Evolutionary conservation across 2,797 vertebrate species (phyloP), one percentile per base, ranked within the genome.

Genomic region (Astyanax mexicanus): DNA sequence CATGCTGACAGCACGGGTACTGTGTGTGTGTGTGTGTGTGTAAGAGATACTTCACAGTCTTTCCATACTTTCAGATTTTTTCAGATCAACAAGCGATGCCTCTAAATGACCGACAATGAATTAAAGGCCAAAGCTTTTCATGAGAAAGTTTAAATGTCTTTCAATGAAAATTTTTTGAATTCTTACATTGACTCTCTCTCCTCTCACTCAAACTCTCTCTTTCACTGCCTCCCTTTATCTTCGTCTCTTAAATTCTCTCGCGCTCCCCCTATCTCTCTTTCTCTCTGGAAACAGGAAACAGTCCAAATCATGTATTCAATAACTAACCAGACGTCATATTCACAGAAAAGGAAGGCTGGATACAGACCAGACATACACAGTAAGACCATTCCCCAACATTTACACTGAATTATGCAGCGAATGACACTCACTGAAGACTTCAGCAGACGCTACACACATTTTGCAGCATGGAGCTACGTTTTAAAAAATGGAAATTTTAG

Each of bases 371-470:
- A 9, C 9, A 4, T 19, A 51, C 65, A 37, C 45, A 51, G 44
- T 35, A 19, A n/a, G 8, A 67, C 32, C 23, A 15, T 27, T n/a
- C 29, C 25, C 23, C 7, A 10, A 19, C 13, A 67, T 67, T 49
- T 19, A 47, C 17, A 27, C 17, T 61, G 17, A n/a, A n/a, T n/a
- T n/a, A n/a, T n/a, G 55, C 42, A 32, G 47, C 38, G 49, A 27
- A 73, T 45, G 55, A 64, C 40, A 72, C n/a, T n/a, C 35, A 49
- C 35, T 51, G 45, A n/a, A n/a, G n/a, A 55, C 66, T 71, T 69
- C 71, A 40, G 69, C 29, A 80, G 57, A 77, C 54, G 19, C 23
- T 49, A 47, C 45, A 55, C 51, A 55, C 47, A 71, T 47, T 70
- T 74, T 42, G 69, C 61, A 65, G 47, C 64, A 69, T 13, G 0